These are phyloP conservation scores for Bovichtus variegatus DNA, from an alignment of 2,797 vertebrate species.

Conservation along the genomic window DNA sequence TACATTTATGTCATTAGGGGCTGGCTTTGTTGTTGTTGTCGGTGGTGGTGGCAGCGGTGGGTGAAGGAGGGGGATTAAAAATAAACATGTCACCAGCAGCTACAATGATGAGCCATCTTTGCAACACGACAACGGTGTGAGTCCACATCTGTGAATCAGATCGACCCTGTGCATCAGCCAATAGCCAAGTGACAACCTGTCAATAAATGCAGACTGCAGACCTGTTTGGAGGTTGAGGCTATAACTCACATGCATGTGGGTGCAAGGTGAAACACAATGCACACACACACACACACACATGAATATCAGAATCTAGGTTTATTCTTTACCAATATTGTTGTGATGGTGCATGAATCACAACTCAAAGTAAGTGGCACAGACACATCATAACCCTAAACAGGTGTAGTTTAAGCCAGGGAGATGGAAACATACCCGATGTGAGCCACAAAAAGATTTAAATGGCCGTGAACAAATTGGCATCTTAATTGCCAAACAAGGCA, in stretches of 20 bases:
- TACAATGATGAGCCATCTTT: constrained; percentile 45
- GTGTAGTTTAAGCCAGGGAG: neutral
- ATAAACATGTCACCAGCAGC: constrained; percentile 55
- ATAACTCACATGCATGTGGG: constrained; percentile 2
- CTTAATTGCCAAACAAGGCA: neutral
- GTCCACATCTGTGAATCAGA: constrained; percentile 48
- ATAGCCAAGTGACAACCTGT: constrained; percentile 39
- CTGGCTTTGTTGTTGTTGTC: constrained; percentile 57
- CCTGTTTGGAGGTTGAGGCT: constrained; percentile 18
- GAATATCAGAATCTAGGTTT: constrained; percentile 5
- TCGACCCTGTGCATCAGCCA: neutral
- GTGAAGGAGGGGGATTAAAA: constrained; percentile 31
- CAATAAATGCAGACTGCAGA: constrained; percentile 15
- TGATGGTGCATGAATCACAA: neutral
- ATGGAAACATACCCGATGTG: neutral
- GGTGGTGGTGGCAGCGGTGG: constrained; percentile 20
- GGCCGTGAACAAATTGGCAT: neutral
- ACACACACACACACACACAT: neutral
- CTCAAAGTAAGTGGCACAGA: neutral
- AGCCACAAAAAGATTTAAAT: neutral
- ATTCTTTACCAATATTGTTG: constrained; percentile 3
- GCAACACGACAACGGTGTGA: constrained; percentile 22
- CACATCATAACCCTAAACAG: neutral
- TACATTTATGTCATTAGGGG: constrained; percentile 67
- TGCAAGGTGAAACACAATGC: constrained; percentile 25